A percentile compares a stretch with the other conserved stretches of the same genome.
phyloP scores from a whole-genome alignment of 2,113 vertebrate genomes.

The Amphiprion percula region DNA sequence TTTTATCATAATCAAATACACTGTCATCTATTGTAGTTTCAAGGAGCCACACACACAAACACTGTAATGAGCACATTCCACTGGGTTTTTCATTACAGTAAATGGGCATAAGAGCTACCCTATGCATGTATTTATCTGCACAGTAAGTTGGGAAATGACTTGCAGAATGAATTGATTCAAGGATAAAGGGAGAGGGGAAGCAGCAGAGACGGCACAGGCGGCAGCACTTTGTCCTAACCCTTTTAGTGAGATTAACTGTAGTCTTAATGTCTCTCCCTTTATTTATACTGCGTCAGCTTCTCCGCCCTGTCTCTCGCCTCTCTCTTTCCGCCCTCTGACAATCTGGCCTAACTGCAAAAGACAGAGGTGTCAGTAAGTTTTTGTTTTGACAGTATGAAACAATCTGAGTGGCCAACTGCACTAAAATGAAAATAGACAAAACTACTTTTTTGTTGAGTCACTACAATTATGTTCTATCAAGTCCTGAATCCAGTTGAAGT shows the following conservation, averaged over 20 bases:
- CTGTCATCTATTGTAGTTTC: constrained; percentile 22
- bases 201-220: constrained; percentile 46
- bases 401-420: constrained; percentile 1
- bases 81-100: constrained; percentile 58
- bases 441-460: constrained; percentile 9
- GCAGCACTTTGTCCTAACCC: constrained; percentile 81
- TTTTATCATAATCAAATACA: constrained; percentile 46
- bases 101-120: constrained; percentile 60
- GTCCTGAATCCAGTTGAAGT: not conserved
- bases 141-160: constrained; percentile 71
- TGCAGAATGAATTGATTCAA: constrained; percentile 75
- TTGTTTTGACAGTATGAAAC: constrained; percentile 25
- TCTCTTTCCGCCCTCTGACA: constrained; percentile 16
- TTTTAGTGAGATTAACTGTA: constrained; percentile 87
- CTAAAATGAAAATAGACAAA: not conserved
- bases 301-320: constrained; percentile 21
- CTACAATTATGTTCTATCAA: not conserved
- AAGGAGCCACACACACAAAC: constrained; percentile 24
- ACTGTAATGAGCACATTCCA: constrained; percentile 29
- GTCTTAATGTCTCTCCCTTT: constrained; percentile 80
- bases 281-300: constrained; percentile 84
- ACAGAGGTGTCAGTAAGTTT: constrained; percentile 28
- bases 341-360: constrained; percentile 38
- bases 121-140: constrained; percentile 63
- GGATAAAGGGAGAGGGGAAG: constrained; percentile 60